phyloP scores from a whole-genome alignment of 2,888 invertebrate species.

The Cephonodes hylas region DNA sequence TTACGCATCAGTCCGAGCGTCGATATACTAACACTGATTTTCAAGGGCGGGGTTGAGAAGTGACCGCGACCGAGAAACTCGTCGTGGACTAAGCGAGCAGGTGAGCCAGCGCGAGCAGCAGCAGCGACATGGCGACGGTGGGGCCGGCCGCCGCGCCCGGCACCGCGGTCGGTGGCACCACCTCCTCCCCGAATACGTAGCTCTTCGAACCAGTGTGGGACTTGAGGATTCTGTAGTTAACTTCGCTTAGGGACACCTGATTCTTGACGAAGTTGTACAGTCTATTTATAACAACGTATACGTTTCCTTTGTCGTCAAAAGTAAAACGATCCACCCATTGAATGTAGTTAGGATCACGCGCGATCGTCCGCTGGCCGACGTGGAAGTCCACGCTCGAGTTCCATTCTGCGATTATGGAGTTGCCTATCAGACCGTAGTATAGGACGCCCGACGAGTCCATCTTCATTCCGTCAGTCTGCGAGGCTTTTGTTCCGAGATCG shows the following conservation, averaged over 20 bases:
- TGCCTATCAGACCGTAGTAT: slow-evolving; percentile 85
- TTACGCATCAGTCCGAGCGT: slow-evolving; percentile 66
- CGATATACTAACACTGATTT: slow-evolving; percentile 47
- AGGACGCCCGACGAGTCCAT: slow-evolving; percentile 86
- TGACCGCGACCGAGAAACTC: slow-evolving; percentile 31
- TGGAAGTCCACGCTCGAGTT: slow-evolving; percentile 82
- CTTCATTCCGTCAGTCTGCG: slow-evolving; percentile 88
- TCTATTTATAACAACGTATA: slow-evolving; percentile 85
- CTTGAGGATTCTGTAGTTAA: slow-evolving; percentile 85
- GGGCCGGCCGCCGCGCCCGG: slow-evolving; percentile 52
- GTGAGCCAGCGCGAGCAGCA: slow-evolving; percentile 58
- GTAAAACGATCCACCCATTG: slow-evolving; percentile 88
- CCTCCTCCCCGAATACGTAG: slow-evolving; percentile 81
- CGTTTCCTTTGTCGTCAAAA: slow-evolving; percentile 83
- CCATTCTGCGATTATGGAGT: slow-evolving; percentile 86
- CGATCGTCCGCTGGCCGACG: slow-evolving; percentile 83
- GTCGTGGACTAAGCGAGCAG: slow-evolving; percentile 61
- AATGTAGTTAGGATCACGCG: slow-evolving; percentile 84
- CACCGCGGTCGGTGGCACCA: slow-evolving; percentile 31
- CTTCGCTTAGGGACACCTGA: slow-evolving; percentile 78
- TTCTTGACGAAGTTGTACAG: slow-evolving; percentile 84
- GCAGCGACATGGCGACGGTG: slow-evolving; percentile 51
- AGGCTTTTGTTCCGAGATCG: slow-evolving; percentile 83
- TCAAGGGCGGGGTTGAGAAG: slow-evolving; percentile 42
- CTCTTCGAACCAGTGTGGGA: slow-evolving; percentile 82